A percentile compares a stretch with the other conserved stretches of the same genome.
Evolutionary conservation across 2,797 vertebrate species (phyloP).

Genomic region (Pantherophis alleghaniensis): DNA sequence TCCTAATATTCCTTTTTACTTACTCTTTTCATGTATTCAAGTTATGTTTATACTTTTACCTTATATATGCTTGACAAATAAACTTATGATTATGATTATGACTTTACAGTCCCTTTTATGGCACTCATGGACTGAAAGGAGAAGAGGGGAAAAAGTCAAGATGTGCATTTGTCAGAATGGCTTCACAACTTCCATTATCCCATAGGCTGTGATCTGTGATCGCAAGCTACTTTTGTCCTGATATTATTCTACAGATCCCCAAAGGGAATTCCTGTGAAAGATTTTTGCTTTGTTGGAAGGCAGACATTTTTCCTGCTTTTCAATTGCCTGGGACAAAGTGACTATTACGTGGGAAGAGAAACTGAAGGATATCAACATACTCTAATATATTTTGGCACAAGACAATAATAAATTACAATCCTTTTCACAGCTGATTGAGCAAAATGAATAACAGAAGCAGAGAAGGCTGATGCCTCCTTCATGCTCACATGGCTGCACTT

Average conservation of each 20-base stretch:
- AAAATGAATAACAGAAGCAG: conserved; percentile 57
- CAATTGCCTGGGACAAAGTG: conserved; percentile 55
- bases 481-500: conserved; percentile 44
- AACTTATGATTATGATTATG: conserved; percentile 56
- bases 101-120: conserved; percentile 82
- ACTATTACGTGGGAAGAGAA: conserved; percentile 48
- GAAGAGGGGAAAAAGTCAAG: conserved; percentile 79
- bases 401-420: conserved; percentile 62
- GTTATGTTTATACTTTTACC: too few relatives aligned
- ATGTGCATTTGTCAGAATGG: conserved; percentile 82
- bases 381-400: conserved; percentile 60
- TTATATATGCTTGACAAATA: too few relatives aligned
- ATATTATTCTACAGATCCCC: conserved; percentile 81
- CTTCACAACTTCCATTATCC: conserved; percentile 76
- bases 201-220: conserved; percentile 79
- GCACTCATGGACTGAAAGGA: conserved; percentile 70
- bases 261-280: conserved; percentile 72
- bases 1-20: too few relatives aligned
- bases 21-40: too few relatives aligned
- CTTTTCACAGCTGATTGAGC: conserved; percentile 56
- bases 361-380: conserved; percentile 58
- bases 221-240: conserved; percentile 76
- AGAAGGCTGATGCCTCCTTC: conserved; percentile 30
- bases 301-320: conserved; percentile 61
- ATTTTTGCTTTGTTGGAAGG: conserved; percentile 70